Percentiles rank a stretch among this genome's conserved stretches.
Conservation (phyloP, 2,113 vertebrate species). For the Chamaea fasciata region DNA sequence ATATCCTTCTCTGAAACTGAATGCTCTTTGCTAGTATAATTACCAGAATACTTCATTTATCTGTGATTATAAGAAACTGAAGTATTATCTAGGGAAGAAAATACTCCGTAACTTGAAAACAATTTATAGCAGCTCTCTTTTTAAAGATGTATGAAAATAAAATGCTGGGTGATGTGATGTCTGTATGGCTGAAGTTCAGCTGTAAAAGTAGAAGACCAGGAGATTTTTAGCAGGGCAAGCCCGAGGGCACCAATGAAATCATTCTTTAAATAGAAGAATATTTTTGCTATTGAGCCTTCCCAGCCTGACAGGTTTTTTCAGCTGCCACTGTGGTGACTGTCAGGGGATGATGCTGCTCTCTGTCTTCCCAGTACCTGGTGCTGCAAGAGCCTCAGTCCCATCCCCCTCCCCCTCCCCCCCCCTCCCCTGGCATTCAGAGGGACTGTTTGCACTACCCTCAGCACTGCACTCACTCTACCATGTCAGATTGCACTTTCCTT, state of each 20-base stretch:
- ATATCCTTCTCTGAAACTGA: neutral
- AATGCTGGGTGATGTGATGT: neutral
- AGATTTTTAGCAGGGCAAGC: neutral
- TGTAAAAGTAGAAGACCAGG: neutral
- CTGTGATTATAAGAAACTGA: neutral
- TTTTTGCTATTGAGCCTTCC: neutral
- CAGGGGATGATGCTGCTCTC: neutral
- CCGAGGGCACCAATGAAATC: neutral
- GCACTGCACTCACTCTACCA: neutral
- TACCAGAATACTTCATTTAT: conserved; percentile 19
- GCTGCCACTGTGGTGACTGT: neutral
- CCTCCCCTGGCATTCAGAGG: neutral
- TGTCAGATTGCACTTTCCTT: neutral
- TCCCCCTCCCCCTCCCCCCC: no score
- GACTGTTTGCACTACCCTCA: neutral
- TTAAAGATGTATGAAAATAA: neutral
- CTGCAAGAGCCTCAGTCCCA: neutral
- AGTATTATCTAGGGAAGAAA: conserved; percentile 12
- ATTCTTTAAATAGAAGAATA: neutral
- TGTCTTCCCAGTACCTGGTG: neutral
- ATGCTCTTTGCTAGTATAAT: neutral
- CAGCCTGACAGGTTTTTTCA: neutral
- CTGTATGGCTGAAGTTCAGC: neutral
- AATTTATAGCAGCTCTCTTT: neutral
- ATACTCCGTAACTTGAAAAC: neutral